A percentile compares a stretch with the other conserved stretches of the same genome.
phyloP scores from a whole-genome alignment of 2,797 vertebrate species.

The Macropodus opercularis region DNA sequence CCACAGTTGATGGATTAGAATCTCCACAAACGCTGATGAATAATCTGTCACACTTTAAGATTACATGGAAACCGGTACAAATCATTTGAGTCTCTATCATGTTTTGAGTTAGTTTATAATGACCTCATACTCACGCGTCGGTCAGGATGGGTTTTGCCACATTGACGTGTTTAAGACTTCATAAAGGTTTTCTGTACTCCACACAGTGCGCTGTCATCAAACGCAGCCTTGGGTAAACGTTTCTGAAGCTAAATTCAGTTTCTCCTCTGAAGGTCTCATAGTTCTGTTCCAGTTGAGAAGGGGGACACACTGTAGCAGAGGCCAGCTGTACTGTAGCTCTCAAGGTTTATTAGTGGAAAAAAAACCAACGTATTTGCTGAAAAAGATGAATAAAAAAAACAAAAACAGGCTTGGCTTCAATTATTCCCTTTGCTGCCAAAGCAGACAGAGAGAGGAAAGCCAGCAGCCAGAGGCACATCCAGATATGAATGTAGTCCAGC shows the following conservation, averaged over 20 bases:
- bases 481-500: slow-evolving; percentile 16
- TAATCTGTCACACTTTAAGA: no score
- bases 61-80: no score
- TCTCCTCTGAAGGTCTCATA: slow-evolving; percentile 13
- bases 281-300: slow-evolving; percentile 15
- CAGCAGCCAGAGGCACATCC: slow-evolving; percentile 32
- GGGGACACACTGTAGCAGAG: slow-evolving; percentile 4
- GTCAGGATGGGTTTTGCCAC: no score
- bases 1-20: no score
- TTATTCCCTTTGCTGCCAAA: slow-evolving; percentile 53
- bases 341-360: slow-evolving; percentile 25
- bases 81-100: no score
- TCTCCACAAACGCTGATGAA: no score
- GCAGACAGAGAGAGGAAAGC: slow-evolving; percentile 20
- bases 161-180: no score
- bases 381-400: not conserved
- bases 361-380: slow-evolving; percentile 13
- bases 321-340: slow-evolving; percentile 33
- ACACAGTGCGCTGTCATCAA: not conserved
- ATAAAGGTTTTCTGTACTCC: no score
- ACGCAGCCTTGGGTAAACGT: no score
- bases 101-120: no score
- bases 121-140: no score
- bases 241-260: no score
- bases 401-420: not conserved